Conservation (phyloP, 2,113 vertebrate genomes). For the Callipepla californica region DNA sequence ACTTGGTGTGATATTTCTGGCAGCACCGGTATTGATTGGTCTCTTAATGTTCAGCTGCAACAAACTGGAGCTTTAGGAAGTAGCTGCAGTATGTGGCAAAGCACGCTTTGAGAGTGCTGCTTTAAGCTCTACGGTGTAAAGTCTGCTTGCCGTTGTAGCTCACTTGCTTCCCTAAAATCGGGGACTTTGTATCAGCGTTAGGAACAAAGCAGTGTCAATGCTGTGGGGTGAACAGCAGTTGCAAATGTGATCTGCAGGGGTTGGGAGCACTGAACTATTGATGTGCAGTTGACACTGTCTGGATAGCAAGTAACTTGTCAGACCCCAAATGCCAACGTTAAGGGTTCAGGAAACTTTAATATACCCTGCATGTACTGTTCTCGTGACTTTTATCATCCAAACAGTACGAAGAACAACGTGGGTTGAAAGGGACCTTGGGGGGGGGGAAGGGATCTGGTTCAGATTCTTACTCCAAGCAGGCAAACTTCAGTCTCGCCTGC, state of each 20-base stretch:
- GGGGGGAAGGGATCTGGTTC: not conserved
- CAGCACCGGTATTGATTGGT: not conserved
- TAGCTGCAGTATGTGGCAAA: not conserved
- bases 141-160: not conserved
- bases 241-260: not conserved
- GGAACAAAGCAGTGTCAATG: accelerated
- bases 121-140: not conserved
- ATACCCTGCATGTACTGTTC: not conserved
- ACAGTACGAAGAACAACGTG: not conserved
- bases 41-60: not conserved
- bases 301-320: not conserved
- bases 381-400: not conserved
- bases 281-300: not conserved
- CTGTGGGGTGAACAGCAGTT: not conserved
- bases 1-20: not conserved
- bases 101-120: not conserved
- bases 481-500: not conserved
- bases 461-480: not conserved
- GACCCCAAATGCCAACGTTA: not conserved
- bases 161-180: not conserved
- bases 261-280: not conserved
- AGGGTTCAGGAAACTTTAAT: not conserved
- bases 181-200: not conserved
- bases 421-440: not conserved
- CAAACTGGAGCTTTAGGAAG: not conserved